Base-by-base conservation (phyloP, 2,797 vertebrate genomes). In the Chelidonichthys spinosus region DNA sequence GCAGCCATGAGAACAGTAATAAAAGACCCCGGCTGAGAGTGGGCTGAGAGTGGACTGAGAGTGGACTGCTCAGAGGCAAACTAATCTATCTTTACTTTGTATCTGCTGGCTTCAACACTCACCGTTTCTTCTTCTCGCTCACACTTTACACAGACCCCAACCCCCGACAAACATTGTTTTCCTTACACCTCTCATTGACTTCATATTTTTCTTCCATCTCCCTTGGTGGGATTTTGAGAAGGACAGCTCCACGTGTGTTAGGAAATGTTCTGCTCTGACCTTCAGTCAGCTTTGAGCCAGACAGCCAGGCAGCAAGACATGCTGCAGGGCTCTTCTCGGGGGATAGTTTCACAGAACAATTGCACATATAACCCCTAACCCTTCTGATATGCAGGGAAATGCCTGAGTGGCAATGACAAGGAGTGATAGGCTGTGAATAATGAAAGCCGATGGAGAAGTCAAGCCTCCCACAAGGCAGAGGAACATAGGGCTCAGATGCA, bases 11-110 rank as follows among this genome's bases (percentile, higher is more conserved):
- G 85, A 89, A 85, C 74, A 61, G 84, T 85, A 92, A 88, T 91
- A 90, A 91, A 87, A 89, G 79, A 90, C 64, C 84, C 84, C 78
- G 84, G 74, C 66, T 69, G 85, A 84, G 88, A 87, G 88, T 87
- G 88, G 89, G 84, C 79, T 69, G 87, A 84, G 78, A 90, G 89
- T 87, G 87, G 89, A 82, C 78, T 66, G 87, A 84, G 76, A 89
- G 89, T 81, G 83, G 78, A 92, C 90, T 62, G 84, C 90, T 87
- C 82, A 78, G 76, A 88, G 89, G 89, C 86, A 88, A 90, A 89
- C 88, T 91, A 90, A 91, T 90, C 87, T 87, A 88, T 90, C 90
- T 90, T 89, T 89, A 87, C 85, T 87, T 75, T 72, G 74, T 88
- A 85, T 90, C 86, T 84, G 69, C 83, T 69, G 75, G 85, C 76